Conservation (phyloP, 2,888 invertebrate genomes). For the Brassicogethes aeneus region DNA sequence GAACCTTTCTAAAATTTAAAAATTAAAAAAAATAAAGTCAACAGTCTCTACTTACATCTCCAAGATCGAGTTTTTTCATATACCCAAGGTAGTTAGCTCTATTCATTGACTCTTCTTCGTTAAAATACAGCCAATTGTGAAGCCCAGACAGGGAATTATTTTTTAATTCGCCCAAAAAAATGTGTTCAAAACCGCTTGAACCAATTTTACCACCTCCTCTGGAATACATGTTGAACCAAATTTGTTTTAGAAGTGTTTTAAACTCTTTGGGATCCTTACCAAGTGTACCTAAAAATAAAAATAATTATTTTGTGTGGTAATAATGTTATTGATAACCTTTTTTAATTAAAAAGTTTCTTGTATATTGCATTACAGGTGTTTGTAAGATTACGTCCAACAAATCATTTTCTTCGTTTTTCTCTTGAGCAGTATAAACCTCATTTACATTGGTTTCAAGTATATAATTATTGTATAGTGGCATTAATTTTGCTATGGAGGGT, state of each 20-base stretch:
- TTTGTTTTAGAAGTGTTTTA: constrained; percentile 58
- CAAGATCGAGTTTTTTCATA: constrained; percentile 59
- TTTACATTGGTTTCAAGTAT: constrained; percentile 62
- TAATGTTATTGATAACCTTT: constrained; percentile 42
- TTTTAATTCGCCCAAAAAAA: constrained; percentile 82
- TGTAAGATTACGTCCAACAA: constrained; percentile 70
- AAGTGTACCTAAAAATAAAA: constrained; percentile 45
- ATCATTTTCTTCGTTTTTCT: constrained; percentile 67
- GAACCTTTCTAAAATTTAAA: constrained; percentile 63
- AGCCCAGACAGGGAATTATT: constrained; percentile 70
- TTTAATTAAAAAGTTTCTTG: constrained; percentile 55
- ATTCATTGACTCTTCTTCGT: constrained; percentile 63
- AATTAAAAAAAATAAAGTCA: too few species aligned
- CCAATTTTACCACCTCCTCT: constrained; percentile 69
- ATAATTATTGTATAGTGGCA: constrained; percentile 77
- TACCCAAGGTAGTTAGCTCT: constrained; percentile 73
- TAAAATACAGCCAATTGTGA: constrained; percentile 87
- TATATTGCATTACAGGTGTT: constrained; percentile 65
- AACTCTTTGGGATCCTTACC: constrained; percentile 59
- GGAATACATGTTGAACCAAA: constrained; percentile 79
- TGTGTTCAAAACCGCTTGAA: constrained; percentile 89
- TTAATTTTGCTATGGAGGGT: constrained; percentile 64
- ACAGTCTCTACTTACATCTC: constrained; percentile 50
- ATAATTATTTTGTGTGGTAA: background rate
- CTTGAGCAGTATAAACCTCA: constrained; percentile 68